Evolutionary conservation across 2,113 vertebrate species (phyloP), one percentile per base, ranked within the genome.

Genomic region (Panurus biarmicus): DNA sequence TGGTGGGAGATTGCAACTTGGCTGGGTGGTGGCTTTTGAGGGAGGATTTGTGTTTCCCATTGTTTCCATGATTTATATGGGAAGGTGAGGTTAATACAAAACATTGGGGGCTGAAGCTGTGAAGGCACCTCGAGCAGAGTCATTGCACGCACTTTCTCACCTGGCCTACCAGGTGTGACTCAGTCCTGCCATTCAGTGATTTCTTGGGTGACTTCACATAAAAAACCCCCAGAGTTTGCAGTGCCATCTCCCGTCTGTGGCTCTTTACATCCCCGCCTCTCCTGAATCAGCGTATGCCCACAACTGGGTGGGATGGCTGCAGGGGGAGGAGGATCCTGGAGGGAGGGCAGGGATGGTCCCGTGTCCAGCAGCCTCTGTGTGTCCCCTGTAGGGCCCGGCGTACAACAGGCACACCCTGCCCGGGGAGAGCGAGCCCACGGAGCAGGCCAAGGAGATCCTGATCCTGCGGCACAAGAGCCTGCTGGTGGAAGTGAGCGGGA

Each of bases 401-500:
- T 99, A 98, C 96, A 99, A 97, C 94, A 98, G 98, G 87, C 98
- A 99, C 92, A 98, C 97, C 7, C 97, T 98, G 67, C 97, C 98
- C 1, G 97, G 97, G 38, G 97, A 98, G 29, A 83, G 80, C 1
- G 91, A 93, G 53, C 58, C 79, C 0, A 8, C 26, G 10, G 93
- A 96, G 50, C 90, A 75, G 0, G 90, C 96, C 26, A 96, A 98
- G 93, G 97, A 97, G 90, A 96, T 98, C 44, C 85, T 98, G 29
- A 97, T 98, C 48, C 92, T 96, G 35, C 87, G 97, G 71, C 98
- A 98, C 58, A 97, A 95, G 92, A 97, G 92, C 75, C 95, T 98
- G 85, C 85, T 80, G 70, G 74, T 84, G 48, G 93, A 77, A 16
- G 11, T 47, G 45, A 87, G 66, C 7, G 71, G 56, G 38, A 58